Conservation (phyloP, 1,140 invertebrate genomes). For the Hesperophylax magnus region DNA sequence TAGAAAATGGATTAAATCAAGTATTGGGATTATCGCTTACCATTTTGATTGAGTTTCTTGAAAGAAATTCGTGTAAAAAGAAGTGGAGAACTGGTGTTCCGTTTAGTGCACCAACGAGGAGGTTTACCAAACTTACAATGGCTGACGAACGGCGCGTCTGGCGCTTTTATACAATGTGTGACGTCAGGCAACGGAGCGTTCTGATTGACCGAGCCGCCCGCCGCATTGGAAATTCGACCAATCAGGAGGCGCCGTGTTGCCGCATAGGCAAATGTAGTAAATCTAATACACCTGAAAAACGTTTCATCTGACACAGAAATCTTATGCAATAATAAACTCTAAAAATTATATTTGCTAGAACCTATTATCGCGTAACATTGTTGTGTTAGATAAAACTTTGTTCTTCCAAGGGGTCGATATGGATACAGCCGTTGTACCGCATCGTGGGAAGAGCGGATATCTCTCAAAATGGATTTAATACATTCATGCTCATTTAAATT, state of each 20-base stretch:
- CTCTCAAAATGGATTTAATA: neutral
- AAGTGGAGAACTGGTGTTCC: constrained; percentile 5
- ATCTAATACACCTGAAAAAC: no score
- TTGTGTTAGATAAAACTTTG: no score
- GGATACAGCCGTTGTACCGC: neutral
- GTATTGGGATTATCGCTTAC: constrained; percentile 20
- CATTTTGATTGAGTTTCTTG: constrained; percentile 38
- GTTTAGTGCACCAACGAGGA: constrained; percentile 41
- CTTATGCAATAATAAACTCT: no score
- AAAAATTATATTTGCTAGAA: no score
- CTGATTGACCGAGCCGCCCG: constrained; percentile 16
- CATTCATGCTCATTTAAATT: no score
- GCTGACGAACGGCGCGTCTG: neutral
- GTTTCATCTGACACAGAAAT: no score
- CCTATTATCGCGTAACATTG: no score
- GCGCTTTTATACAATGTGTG: constrained; percentile 32
- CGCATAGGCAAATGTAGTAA: constrained; percentile 2
- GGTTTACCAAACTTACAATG: constrained; percentile 48
- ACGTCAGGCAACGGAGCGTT: constrained; percentile 8
- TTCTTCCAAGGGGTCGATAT: no score
- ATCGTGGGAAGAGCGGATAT: neutral
- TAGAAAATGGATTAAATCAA: neutral
- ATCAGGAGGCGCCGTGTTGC: constrained; percentile 5
- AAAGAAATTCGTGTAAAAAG: constrained; percentile 1
- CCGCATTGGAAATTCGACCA: constrained; percentile 21